phyloP scores from a whole-genome alignment of 2,888 invertebrate genomes.

The Gibbula magus region DNA sequence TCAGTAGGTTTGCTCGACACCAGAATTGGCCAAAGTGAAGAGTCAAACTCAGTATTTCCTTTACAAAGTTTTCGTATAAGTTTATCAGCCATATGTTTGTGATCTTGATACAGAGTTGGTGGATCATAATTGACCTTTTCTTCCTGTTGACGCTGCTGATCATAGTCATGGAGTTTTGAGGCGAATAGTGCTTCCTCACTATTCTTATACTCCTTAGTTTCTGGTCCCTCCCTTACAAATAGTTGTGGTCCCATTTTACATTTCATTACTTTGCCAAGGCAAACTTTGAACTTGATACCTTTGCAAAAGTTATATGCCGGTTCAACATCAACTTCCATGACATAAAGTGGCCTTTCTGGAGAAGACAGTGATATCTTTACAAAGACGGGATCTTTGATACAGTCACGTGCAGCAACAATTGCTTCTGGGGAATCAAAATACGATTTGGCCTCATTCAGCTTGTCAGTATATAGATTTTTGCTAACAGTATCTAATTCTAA shows the following conservation, averaged over 20 bases:
- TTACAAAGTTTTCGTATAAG: neutral
- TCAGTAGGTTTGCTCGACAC: neutral
- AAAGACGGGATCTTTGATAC: neutral
- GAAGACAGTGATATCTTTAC: neutral
- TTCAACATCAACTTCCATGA: neutral
- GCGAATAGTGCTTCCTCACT: neutral
- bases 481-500: neutral
- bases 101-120: neutral
- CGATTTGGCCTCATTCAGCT: neutral
- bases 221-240: neutral
- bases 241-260: neutral
- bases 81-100: neutral
- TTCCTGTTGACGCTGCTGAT: neutral
- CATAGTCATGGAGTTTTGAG: neutral
- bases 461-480: neutral
- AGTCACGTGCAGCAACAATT: neutral
- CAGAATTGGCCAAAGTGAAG: neutral
- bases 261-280: neutral
- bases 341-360: neutral
- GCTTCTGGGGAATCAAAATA: neutral
- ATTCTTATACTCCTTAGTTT: neutral
- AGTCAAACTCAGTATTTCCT: neutral
- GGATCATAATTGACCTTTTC: neutral
- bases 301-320: neutral
- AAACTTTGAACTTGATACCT: neutral